Percentiles rank a stretch among this genome's conserved stretches.
phyloP scores from a whole-genome alignment of 2,113 vertebrate genomes.

The Tympanuchus pallidicinctus region DNA sequence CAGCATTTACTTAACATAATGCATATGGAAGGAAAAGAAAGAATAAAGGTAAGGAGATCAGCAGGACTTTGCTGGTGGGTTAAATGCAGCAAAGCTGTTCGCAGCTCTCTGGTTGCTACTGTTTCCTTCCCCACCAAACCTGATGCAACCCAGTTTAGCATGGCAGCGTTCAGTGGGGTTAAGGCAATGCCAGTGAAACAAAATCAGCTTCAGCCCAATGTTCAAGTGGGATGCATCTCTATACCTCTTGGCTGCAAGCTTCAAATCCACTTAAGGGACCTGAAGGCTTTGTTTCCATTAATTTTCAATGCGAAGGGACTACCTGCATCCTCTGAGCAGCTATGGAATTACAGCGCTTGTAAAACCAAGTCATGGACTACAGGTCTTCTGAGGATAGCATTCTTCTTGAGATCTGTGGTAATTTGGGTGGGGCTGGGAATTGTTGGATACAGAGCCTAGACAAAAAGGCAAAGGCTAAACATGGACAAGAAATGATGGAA shows the following conservation, averaged over 20 bases:
- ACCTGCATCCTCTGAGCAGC: constrained; percentile 2
- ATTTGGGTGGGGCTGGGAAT: constrained; percentile 26
- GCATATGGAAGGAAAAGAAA: not conserved
- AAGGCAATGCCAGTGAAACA: not conserved
- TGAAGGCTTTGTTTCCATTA: constrained; percentile 31
- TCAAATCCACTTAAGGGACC: constrained; percentile 56
- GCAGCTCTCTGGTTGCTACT: no score
- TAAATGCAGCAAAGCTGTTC: not conserved
- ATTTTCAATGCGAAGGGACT: constrained; percentile 37
- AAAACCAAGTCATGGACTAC: not conserved
- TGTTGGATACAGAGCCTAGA: not conserved
- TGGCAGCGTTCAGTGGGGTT: rapidly evolving
- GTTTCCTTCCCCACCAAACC: not conserved
- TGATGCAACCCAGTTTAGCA: no score
- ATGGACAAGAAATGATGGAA: not conserved
- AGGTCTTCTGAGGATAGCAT: constrained; percentile 55
- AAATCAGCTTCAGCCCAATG: not conserved
- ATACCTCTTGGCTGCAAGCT: not conserved
- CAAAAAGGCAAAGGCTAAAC: not conserved
- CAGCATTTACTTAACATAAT: not conserved
- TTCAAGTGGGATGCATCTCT: not conserved
- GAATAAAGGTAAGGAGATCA: not conserved
- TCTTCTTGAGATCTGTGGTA: constrained; percentile 12
- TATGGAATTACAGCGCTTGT: not conserved
- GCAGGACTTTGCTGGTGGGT: not conserved